These are phyloP conservation scores for Myzus persicae DNA, from an alignment of 1,140 invertebrate genomes.

Conservation along the genomic window DNA sequence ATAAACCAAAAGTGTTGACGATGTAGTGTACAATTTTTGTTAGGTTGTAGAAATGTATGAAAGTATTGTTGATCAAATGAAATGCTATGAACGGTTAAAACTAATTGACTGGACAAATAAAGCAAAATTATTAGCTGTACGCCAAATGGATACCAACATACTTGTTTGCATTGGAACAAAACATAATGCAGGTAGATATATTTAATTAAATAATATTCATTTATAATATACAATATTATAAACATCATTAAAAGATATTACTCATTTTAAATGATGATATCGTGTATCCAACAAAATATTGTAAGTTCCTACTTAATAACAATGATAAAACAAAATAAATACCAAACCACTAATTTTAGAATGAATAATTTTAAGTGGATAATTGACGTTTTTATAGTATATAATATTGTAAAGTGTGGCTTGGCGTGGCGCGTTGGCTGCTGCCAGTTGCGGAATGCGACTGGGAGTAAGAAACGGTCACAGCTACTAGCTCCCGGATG, in stretches of 20 bases:
- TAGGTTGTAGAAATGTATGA: conserved; percentile 43
- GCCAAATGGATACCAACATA: conserved; percentile 26
- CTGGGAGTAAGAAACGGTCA: too few relatives aligned
- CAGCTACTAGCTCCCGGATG: too few relatives aligned
- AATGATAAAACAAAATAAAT: not conserved
- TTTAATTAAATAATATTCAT: not conserved
- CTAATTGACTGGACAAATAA: conserved; percentile 9
- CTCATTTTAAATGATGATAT: not conserved
- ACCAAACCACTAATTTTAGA: not conserved
- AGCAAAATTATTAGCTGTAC: not conserved
- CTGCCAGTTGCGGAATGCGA: too few relatives aligned
- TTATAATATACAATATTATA: not conserved
- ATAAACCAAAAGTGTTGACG: not conserved
- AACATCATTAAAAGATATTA: not conserved
- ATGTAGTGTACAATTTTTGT: not conserved
- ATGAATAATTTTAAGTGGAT: too few relatives aligned
- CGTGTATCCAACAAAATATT: too few relatives aligned
- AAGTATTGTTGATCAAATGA: conserved; percentile 40
- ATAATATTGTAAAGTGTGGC: too few relatives aligned
- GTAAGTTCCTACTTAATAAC: too few relatives aligned
- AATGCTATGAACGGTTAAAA: conserved; percentile 24
- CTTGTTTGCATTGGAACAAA: not conserved
- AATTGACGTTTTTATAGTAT: too few relatives aligned
- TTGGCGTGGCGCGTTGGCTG: too few relatives aligned
- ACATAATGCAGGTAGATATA: not conserved